Conservation (phyloP, 1,140 invertebrate genomes). For the Harlomillsia oculata region DNA sequence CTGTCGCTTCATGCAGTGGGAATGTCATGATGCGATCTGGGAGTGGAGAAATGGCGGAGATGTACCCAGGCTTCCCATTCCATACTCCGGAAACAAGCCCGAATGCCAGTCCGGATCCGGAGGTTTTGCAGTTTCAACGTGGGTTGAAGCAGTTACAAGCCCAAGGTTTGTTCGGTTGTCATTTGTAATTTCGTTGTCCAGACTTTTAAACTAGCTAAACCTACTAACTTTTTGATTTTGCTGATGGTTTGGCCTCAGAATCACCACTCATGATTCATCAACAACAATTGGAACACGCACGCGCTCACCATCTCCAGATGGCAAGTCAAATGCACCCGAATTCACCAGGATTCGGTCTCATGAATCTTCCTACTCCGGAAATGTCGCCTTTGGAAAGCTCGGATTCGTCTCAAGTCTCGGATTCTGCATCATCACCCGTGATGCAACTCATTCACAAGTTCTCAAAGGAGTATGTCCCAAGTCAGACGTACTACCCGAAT, state of each 20-base stretch:
- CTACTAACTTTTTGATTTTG: too few species aligned
- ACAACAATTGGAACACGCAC: slow-evolving; percentile 10
- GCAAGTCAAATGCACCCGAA: not conserved
- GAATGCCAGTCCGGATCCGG: slow-evolving; percentile 56
- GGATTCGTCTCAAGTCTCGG: slow-evolving; percentile 9
- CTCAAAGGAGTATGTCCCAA: not conserved
- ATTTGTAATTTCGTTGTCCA: too few species aligned
- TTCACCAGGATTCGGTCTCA: too few species aligned
- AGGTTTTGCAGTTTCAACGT: too few species aligned
- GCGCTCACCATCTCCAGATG: too few species aligned
- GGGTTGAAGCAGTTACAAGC: too few species aligned
- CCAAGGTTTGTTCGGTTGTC: too few species aligned
- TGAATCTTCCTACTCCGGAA: slow-evolving; percentile 33
- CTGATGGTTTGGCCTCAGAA: slow-evolving; percentile 20
- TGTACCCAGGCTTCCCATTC: slow-evolving; percentile 41
- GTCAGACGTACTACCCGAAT: too few species aligned
- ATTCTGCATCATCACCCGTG: slow-evolving; percentile 20
- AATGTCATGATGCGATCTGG: slow-evolving; percentile 37
- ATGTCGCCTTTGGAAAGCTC: slow-evolving; percentile 35
- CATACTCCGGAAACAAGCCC: slow-evolving; percentile 64
- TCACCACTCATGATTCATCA: slow-evolving; percentile 16
- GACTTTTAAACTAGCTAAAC: too few species aligned
- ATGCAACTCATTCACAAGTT: slow-evolving; percentile 32
- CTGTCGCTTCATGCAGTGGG: too few species aligned
- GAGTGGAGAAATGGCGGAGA: slow-evolving; percentile 39